Conservation (phyloP, 2,797 vertebrate genomes). For the Spinus pinus region DNA sequence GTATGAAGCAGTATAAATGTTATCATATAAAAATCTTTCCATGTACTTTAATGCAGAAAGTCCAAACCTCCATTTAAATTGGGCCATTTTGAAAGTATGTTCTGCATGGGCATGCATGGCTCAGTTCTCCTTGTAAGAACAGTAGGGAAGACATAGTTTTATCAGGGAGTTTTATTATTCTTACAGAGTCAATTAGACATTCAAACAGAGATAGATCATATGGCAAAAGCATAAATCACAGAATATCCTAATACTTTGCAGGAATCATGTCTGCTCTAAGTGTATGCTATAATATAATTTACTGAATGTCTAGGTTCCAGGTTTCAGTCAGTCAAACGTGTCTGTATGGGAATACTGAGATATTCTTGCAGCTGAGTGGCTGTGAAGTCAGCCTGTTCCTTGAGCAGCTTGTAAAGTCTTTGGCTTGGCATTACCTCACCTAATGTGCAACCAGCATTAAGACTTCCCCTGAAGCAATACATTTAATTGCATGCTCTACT, state of each 20-base stretch:
- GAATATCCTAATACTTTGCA: background rate
- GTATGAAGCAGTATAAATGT: background rate
- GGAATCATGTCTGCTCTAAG: background rate
- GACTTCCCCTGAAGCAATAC: constrained; percentile 42
- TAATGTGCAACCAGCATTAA: constrained; percentile 4
- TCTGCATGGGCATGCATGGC: background rate
- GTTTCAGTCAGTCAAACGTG: background rate
- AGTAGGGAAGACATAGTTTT: background rate
- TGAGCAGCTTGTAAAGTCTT: constrained; percentile 28
- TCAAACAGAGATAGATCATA: background rate
- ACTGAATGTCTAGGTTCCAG: constrained; percentile 25
- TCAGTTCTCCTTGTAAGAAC: background rate
- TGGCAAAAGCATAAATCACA: background rate
- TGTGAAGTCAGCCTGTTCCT: constrained; percentile 23
- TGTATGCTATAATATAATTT: background rate
- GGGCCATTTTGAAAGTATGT: background rate
- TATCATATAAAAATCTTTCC: background rate
- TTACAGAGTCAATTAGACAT: background rate
- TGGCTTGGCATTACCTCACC: constrained; percentile 59
- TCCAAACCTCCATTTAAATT: background rate
- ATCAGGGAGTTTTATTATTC: background rate
- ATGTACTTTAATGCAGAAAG: background rate
- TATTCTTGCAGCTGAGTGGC: background rate
- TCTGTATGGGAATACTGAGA: background rate
- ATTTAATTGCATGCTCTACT: constrained; percentile 41